Evolutionary conservation across 2,888 invertebrate genomes (phyloP).

Genomic region (Latrodectus hesperus): DNA sequence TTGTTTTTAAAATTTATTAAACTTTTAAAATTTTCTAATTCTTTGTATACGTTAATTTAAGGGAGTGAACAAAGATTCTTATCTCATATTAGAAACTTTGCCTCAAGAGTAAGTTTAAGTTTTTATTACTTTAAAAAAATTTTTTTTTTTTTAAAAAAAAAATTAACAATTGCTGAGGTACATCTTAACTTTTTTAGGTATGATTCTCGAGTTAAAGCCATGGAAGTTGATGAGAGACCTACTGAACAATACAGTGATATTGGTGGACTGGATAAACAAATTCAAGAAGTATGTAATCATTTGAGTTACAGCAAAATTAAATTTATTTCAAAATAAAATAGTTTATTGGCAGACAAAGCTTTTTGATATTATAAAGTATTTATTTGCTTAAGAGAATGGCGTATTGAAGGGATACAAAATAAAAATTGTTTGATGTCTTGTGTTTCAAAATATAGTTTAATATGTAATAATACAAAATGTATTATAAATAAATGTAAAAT

Average conservation of each 20-base stretch:
- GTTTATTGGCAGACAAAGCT: too few relatives aligned
- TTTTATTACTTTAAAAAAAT: neutral
- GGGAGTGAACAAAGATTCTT: slow-evolving; percentile 95
- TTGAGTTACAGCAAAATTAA: too few relatives aligned
- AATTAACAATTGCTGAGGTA: neutral
- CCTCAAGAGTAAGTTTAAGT: slow-evolving; percentile 85
- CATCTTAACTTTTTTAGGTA: slow-evolving; percentile 75
- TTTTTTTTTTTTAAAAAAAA: neutral
- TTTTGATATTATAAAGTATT: too few relatives aligned
- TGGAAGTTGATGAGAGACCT: slow-evolving; percentile 99
- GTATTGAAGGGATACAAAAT: too few relatives aligned
- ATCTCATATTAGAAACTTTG: slow-evolving; percentile 96
- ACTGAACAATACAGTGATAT: slow-evolving; percentile 99
- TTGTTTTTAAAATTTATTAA: neutral
- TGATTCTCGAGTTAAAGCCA: slow-evolving; percentile 97
- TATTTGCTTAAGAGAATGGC: too few relatives aligned
- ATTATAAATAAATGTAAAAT: too few relatives aligned
- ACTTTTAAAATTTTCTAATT: slow-evolving; percentile 5
- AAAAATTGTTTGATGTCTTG: too few relatives aligned
- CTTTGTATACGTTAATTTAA: slow-evolving; percentile 74
- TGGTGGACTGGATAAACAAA: slow-evolving; percentile 99
- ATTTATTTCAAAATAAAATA: too few relatives aligned
- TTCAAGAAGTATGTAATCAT: slow-evolving; percentile 79
- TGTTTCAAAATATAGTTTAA: too few relatives aligned
- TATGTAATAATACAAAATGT: too few relatives aligned